phyloP scores from a whole-genome alignment of 2,797 vertebrate species.

The Carapus acus region DNA sequence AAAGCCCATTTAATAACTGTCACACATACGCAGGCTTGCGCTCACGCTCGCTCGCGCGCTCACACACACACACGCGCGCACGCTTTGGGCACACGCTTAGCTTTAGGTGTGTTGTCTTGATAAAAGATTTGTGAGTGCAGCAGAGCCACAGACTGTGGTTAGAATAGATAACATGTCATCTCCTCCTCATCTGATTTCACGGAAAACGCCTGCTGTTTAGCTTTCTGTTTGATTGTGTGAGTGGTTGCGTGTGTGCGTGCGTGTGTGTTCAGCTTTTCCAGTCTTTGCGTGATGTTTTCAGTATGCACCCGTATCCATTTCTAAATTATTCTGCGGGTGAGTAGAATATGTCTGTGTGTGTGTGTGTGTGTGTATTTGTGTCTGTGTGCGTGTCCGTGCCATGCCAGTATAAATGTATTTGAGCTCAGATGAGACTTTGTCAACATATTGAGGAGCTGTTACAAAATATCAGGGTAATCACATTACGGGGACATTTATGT shows the following conservation, averaged over 20 bases:
- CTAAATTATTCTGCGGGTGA: background rate
- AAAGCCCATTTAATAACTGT: constrained; percentile 60
- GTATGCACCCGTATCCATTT: constrained; percentile 2
- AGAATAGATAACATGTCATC: constrained; percentile 58
- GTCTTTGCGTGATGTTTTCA: constrained; percentile 3
- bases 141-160: constrained; percentile 39
- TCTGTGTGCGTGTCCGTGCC: constrained; percentile 15
- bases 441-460: constrained; percentile 44
- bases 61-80: constrained; percentile 6
- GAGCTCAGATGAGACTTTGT: constrained; percentile 59
- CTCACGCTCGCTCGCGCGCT: constrained; percentile 9
- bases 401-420: constrained; percentile 55
- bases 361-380: constrained; percentile 13
- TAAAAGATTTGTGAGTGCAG: constrained; percentile 42
- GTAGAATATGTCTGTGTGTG: background rate
- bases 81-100: constrained; percentile 17
- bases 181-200: constrained; percentile 54
- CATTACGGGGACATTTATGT: constrained; percentile 57
- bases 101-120: constrained; percentile 32
- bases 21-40: constrained; percentile 29
- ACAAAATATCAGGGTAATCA: constrained; percentile 57
- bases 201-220: constrained; percentile 44
- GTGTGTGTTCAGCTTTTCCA: background rate
- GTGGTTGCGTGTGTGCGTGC: background rate
- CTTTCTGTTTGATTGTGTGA: constrained; percentile 17